These are phyloP conservation scores for Rhea pennata DNA, from an alignment of 2,113 vertebrate species.

Conservation along the genomic window DNA sequence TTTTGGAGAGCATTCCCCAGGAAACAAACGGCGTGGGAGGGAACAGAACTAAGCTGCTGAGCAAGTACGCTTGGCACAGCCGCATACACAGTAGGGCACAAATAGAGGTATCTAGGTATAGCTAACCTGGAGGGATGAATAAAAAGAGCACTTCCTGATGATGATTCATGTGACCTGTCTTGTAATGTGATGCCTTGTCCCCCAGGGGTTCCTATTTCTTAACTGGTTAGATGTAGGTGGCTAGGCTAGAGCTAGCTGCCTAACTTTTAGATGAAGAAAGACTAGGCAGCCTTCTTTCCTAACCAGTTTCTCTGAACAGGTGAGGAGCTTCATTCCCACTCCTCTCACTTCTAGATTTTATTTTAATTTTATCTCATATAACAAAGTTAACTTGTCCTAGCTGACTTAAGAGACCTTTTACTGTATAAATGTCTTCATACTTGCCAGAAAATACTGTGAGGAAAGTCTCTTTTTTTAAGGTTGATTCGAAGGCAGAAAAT, in stretches of 20 bases:
- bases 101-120: neutral
- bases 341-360: neutral
- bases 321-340: neutral
- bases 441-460: neutral
- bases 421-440: neutral
- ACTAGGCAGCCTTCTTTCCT: neutral
- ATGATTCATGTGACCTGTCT: accelerated
- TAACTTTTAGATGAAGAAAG: accelerated
- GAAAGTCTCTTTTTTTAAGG: neutral
- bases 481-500: neutral
- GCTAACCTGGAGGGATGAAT: accelerated
- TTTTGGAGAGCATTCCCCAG: neutral
- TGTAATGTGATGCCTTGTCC: neutral
- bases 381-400: neutral
- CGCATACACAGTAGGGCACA: neutral
- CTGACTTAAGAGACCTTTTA: neutral
- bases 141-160: neutral
- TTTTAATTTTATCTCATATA: neutral
- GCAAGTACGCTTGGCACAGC: neutral
- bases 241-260: neutral
- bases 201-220: neutral
- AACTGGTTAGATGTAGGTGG: neutral
- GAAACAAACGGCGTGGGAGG: neutral
- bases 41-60: neutral
- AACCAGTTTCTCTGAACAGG: neutral